phyloP scores from a whole-genome alignment of 2,888 invertebrate genomes.

The Ectemnius lituratus region DNA sequence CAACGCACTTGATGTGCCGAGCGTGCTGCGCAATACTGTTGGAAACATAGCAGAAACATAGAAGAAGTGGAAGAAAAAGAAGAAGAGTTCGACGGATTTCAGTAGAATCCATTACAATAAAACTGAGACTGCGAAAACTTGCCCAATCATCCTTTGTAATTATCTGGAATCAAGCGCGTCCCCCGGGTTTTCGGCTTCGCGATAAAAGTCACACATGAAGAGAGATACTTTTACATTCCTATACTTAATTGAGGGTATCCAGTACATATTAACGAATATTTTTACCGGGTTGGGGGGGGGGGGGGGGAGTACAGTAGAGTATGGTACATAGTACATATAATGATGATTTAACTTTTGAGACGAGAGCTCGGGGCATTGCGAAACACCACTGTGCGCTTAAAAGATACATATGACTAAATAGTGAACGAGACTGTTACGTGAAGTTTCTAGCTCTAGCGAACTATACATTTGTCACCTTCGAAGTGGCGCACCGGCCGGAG shows the following conservation, averaged over 20 bases:
- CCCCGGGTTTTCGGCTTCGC: not conserved
- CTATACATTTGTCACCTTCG: not conserved
- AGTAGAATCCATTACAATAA: slow-evolving; percentile 62
- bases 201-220: not conserved
- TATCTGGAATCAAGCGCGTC: slow-evolving; percentile 24
- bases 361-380: slow-evolving; percentile 24
- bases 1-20: too few species aligned
- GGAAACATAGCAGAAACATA: not conserved
- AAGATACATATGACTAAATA: slow-evolving; percentile 23
- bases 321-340: not conserved
- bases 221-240: not conserved
- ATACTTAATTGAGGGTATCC: not conserved
- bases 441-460: slow-evolving; percentile 26
- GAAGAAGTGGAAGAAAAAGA: not conserved
- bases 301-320: not conserved
- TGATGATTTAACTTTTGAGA: not conserved
- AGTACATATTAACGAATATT: not conserved
- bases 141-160: slow-evolving; percentile 40
- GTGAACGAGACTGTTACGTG: slow-evolving; percentile 16
- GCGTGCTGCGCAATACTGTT: not conserved
- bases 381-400: slow-evolving; percentile 27
- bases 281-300: too few species aligned
- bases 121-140: slow-evolving; percentile 52
- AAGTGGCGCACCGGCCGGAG: not conserved
- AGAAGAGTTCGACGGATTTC: slow-evolving; percentile 50